phyloP scores from a whole-genome alignment of 2,888 invertebrate genomes.

The Pocota personata region DNA sequence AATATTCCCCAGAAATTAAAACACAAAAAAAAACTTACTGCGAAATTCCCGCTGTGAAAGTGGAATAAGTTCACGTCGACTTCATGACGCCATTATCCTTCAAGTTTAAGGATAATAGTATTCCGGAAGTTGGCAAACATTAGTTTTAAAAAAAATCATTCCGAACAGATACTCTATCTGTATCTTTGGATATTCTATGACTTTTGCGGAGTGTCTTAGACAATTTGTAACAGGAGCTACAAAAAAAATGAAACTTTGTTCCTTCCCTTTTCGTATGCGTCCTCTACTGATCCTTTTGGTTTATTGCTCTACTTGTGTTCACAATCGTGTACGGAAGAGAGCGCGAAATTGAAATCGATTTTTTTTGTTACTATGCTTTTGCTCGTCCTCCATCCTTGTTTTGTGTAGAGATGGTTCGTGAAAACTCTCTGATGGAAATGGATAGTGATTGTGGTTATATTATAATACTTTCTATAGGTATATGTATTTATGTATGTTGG shows the following conservation, averaged over 20 bases:
- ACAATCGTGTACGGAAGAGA: slow-evolving; percentile 18
- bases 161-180: slow-evolving; percentile 11
- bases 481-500: background rate
- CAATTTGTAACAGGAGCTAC: slow-evolving; percentile 15
- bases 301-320: slow-evolving; percentile 26
- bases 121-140: slow-evolving; percentile 56
- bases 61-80: slow-evolving; percentile 49
- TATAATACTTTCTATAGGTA: background rate
- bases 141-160: slow-evolving; percentile 24
- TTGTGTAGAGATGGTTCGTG: background rate
- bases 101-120: slow-evolving; percentile 69
- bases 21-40: background rate
- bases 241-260: slow-evolving; percentile 3
- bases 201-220: slow-evolving; percentile 14
- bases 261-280: background rate
- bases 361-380: slow-evolving; percentile 1
- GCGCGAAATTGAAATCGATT: slow-evolving; percentile 66
- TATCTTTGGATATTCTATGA: background rate
- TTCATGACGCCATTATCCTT: slow-evolving; percentile 66
- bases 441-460: slow-evolving; percentile 11
- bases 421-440: background rate
- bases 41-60: slow-evolving; percentile 18
- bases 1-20: too few species aligned
- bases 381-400: background rate
- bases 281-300: slow-evolving; percentile 5